These are phyloP conservation scores for Brienomyrus brachyistius DNA, from an alignment of 2,113 vertebrate genomes.

Conservation along the genomic window DNA sequence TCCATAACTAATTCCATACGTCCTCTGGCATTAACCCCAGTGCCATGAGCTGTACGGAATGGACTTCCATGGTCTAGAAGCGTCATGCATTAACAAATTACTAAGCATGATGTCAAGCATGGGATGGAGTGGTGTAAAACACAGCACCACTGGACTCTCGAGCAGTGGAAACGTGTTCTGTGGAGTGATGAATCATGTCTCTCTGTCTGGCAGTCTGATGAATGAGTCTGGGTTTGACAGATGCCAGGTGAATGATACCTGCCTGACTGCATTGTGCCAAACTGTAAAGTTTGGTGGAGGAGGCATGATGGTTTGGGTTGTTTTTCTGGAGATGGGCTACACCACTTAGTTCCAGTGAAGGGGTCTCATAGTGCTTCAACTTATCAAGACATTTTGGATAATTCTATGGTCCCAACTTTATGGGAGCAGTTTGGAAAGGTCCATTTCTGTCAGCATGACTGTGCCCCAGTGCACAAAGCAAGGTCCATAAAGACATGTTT, in stretches of 20 bases:
- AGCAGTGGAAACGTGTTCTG: neutral
- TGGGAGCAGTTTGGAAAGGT: neutral
- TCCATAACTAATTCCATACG: neutral
- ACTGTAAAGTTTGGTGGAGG: neutral
- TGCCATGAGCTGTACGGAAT: neutral
- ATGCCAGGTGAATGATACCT: neutral
- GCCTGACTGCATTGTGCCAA: neutral
- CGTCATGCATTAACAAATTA: neutral
- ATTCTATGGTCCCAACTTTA: neutral
- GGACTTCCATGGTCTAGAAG: neutral
- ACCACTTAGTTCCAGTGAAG: neutral
- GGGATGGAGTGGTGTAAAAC: neutral
- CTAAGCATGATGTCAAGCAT: neutral
- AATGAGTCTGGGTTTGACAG: neutral
- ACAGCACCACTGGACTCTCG: neutral
- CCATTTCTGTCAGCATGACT: neutral
- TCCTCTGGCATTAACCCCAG: neutral
- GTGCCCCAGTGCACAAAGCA: neutral
- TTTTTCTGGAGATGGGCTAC: neutral
- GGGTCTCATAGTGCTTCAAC: neutral
- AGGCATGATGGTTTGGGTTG: neutral
- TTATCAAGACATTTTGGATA: neutral
- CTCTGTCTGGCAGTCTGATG: neutral
- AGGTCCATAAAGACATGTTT: neutral
- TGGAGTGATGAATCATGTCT: neutral